These are phyloP conservation scores for Pelmatolapia mariae DNA, from an alignment of 2,113 vertebrate species.

Conservation along the genomic window DNA sequence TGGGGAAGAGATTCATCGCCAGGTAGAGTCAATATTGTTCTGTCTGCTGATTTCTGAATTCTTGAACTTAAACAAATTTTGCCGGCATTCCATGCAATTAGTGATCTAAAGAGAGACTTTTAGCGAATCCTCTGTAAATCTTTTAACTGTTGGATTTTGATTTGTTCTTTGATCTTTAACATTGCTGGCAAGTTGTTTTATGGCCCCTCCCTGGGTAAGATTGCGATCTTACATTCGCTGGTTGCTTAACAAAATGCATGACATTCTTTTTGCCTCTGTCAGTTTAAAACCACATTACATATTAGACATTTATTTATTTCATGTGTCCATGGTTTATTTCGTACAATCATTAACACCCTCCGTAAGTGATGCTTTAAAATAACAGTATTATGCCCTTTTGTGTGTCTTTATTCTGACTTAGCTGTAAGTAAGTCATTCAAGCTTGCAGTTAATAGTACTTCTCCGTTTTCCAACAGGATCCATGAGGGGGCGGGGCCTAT, in stretches of 20 bases:
- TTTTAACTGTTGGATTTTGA: slow-evolving; percentile 72
- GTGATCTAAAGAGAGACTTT: not conserved
- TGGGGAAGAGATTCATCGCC: slow-evolving; percentile 93
- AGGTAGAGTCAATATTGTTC: slow-evolving; percentile 76
- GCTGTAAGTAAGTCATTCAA: not conserved
- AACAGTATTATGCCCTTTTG: not conserved
- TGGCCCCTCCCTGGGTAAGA: slow-evolving; percentile 88
- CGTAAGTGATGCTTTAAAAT: not conserved
- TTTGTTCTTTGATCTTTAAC: slow-evolving; percentile 82
- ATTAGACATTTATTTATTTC: not conserved
- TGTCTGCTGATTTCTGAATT: not conserved
- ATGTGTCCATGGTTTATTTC: not conserved
- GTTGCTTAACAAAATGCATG: slow-evolving; percentile 30
- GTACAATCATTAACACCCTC: not conserved
- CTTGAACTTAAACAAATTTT: not conserved
- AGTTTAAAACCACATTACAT: not conserved
- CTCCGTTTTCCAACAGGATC: slow-evolving; percentile 79
- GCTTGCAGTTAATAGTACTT: slow-evolving; percentile 18
- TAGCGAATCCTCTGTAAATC: slow-evolving; percentile 55
- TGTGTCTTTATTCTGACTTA: slow-evolving; percentile 25
- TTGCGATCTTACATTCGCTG: not conserved
- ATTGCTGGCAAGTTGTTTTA: slow-evolving; percentile 87
- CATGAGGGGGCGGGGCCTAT: slow-evolving; percentile 88
- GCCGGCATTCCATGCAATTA: not conserved
- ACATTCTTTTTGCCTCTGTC: not conserved